Evolutionary conservation across 2,113 vertebrate genomes (phyloP).

Genomic region (Axis porcinus): DNA sequence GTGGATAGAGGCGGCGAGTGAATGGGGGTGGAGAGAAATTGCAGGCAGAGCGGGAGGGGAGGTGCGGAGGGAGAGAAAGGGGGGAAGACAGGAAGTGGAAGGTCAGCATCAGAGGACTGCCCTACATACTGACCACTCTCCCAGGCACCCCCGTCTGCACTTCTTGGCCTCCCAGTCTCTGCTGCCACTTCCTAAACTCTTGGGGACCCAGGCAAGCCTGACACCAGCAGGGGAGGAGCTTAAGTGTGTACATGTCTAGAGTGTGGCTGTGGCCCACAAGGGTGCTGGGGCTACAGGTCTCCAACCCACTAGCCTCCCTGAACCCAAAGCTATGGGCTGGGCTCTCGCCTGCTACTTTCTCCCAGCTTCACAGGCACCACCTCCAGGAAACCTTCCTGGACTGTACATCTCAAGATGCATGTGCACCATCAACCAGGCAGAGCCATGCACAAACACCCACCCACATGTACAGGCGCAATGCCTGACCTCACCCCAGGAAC

Average conservation of each 20-base stretch:
- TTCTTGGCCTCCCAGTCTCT: not conserved
- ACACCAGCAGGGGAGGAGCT: constrained; percentile 15
- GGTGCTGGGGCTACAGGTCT: not conserved
- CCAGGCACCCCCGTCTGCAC: not conserved
- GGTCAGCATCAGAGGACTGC: not conserved
- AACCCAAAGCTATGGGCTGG: not conserved
- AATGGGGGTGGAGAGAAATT: not conserved
- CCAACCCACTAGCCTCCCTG: not conserved
- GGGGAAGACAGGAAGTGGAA: not conserved
- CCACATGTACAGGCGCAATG: not conserved
- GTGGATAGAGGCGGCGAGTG: not conserved
- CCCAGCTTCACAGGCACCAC: not conserved
- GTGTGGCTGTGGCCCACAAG: not conserved
- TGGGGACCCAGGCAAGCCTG: not conserved
- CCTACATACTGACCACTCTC: not conserved
- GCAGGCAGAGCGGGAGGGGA: not conserved
- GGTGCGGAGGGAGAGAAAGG: not conserved
- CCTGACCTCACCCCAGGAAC: not conserved
- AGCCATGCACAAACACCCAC: accelerated
- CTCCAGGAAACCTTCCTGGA: not conserved
- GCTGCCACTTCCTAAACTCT: not conserved
- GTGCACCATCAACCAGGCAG: not conserved
- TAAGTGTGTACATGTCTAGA: not conserved
- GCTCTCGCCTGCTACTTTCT: not conserved
- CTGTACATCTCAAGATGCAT: not conserved